A percentile compares a stretch with the other conserved stretches of the same genome.
These are phyloP conservation scores for Homarus gammarus DNA, from an alignment of 2,888 invertebrate species.

Conservation along the genomic window DNA sequence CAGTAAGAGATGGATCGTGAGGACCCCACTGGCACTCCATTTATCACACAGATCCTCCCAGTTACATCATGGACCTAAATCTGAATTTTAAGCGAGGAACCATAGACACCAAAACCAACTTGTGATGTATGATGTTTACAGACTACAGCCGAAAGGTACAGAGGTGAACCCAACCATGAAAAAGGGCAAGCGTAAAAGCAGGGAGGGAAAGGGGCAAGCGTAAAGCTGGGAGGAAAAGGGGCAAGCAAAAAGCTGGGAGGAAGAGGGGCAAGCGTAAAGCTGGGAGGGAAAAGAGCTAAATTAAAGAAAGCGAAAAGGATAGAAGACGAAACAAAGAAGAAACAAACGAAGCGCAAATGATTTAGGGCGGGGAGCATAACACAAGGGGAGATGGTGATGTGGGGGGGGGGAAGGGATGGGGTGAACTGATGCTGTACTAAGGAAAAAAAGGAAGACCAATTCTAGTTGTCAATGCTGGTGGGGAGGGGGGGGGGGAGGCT, in stretches of 20 bases:
- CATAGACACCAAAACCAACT: background rate
- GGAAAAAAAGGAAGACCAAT: no score
- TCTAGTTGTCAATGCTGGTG: background rate
- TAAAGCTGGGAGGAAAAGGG: background rate
- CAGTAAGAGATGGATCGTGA: conserved; percentile 22
- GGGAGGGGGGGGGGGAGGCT: background rate
- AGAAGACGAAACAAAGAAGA: background rate
- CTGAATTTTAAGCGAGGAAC: conserved; percentile 39
- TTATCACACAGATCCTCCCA: background rate
- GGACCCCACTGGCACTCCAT: conserved; percentile 23
- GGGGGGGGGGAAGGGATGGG: background rate
- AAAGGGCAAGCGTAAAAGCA: no score
- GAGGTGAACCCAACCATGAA: no score
- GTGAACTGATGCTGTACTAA: no score
- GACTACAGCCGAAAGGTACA: background rate
- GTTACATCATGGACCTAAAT: conserved; percentile 35
- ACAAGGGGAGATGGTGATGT: background rate
- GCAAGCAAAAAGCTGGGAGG: background rate
- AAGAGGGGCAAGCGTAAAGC: background rate
- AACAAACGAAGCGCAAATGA: background rate
- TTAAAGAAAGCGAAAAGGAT: background rate
- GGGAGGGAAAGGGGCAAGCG: background rate
- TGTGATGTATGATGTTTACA: conserved; percentile 26
- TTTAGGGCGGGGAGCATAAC: background rate
- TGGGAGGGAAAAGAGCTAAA: background rate